Evolutionary conservation across 2,888 invertebrate genomes (phyloP), one percentile per base, ranked within the genome.

Genomic region (Pocota personata): DNA sequence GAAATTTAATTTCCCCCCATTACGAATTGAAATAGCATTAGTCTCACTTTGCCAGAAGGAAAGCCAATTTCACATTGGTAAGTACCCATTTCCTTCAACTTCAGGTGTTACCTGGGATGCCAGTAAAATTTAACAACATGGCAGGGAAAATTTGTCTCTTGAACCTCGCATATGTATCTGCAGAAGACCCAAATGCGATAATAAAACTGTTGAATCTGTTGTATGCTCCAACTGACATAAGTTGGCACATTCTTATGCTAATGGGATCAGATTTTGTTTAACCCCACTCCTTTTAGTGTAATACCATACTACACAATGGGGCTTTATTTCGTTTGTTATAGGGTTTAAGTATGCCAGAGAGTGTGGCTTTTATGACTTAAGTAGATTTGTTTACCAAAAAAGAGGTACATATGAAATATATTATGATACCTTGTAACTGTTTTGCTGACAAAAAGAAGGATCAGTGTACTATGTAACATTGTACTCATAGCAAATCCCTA

Each of bases 161-260:
- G 27, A 73, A 32, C 2, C 16, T 52, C 19, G 14, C 21, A 60
- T 50, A 43, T 58, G 35, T 72, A 40, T 46, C 5, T 57, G 37
- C 21, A 19, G 46, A 50, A 10, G 46, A 67, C 21, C 57, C 21
- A 76, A 82, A 82, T 82, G 76, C 16, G 57, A 76, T 75, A 75
- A 62, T 71, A 82, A 82, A 82, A 71, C 69, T 76, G 76, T 82
- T 82, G 76, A 82, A 76, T 71, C 62, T 62, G 30, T 40, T 69
- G 50, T 72, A 35, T 19, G 24, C 35, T 55, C 37, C 14, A 60
- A 71, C 19, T 37, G 27, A 72, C 48, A 57, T 76, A 77, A 72
- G 82, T 64, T 83, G 60, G 66, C 66, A 72, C 58, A 83, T 77
- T 77, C 77, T 72, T 77, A 83, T 77, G 82, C 77, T 77, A 77